Evolutionary conservation across 2,113 vertebrate species (phyloP), one percentile per base, ranked within the genome.

Genomic region (Mionectes macconnelli): DNA sequence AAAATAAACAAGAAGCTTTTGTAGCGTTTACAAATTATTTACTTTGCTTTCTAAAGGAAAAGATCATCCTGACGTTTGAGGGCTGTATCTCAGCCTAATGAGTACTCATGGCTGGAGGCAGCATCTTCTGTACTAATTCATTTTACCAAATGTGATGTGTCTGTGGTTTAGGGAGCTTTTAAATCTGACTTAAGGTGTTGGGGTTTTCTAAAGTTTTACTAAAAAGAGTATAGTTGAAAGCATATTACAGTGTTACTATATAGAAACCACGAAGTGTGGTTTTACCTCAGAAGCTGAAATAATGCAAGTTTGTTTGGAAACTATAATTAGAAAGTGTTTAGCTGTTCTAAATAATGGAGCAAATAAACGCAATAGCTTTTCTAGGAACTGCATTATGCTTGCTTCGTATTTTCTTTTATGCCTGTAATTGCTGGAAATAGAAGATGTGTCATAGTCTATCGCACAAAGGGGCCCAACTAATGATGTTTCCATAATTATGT

Each of bases 251-350:
- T 69, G 30, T 91, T 89, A 33, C 67, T 69, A 40, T 73, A 82
- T 74, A 50, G 93, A 90, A 88, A 25, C 23, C 62, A 62, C 78
- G 22, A 56, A 87, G 42, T 60, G 30, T 33, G 37, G 23, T 50
- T 87, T 94, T 85, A 87, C 78, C 67, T 91, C 47, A 84, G 86
- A 90, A 90, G 74, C 74, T 83, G 50, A 86, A 94, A 80, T 92
- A 91, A 62, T 39, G 23, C 45, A 39, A 30, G 27, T 49, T 90
- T 62, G 30, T 73, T 90, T 80, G 47, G 47, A 74, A 81, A 25
- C 81, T 89, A 13, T 88, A 80, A 83, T 94, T 95, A 80, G 64
- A 39, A 89, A 75, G 47, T 21, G 17, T 80, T 80, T 62, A 80
- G 75, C 63, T 60, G 12, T 55, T 90, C 20, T 73, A 68, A 84